These are phyloP conservation scores for Lordiphosa fenestrarum DNA, from an alignment of 2,888 invertebrate species.

Conservation along the genomic window DNA sequence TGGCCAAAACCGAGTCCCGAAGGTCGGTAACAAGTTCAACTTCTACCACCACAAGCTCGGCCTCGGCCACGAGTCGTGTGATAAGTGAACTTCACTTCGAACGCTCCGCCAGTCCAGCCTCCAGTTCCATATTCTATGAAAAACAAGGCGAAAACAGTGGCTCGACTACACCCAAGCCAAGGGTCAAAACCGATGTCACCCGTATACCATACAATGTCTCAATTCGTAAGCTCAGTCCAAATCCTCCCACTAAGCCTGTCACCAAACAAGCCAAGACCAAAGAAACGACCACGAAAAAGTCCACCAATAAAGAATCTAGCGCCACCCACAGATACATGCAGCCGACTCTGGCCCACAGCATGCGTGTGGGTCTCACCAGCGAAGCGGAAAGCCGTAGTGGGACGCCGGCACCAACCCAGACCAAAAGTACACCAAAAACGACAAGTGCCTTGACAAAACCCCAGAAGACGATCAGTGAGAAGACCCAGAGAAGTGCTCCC, in stretches of 20 bases:
- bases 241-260: conserved; percentile 45
- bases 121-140: conserved; percentile 66
- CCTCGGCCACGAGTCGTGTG: conserved; percentile 58
- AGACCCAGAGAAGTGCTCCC: conserved; percentile 49
- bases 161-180: conserved; percentile 64
- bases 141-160: conserved; percentile 65
- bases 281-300: conserved; percentile 29
- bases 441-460: conserved; percentile 58
- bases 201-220: conserved; percentile 63
- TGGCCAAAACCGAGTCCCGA: conserved; percentile 50
- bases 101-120: conserved; percentile 61
- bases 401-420: conserved; percentile 46
- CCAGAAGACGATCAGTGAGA: conserved; percentile 39
- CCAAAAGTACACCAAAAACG: conserved; percentile 35
- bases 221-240: conserved; percentile 62
- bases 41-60: conserved; percentile 59
- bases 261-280: conserved; percentile 16
- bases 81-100: conserved; percentile 68
- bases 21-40: conserved; percentile 63
- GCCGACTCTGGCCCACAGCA: conserved; percentile 82
- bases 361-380: conserved; percentile 80
- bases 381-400: conserved; percentile 54
- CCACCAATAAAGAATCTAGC: conserved; percentile 17
- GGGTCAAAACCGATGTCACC: conserved; percentile 73
- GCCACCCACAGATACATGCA: conserved; percentile 82